Base-by-base conservation (phyloP, 2,797 vertebrate genomes). In the Aselliscus stoliczkanus region DNA sequence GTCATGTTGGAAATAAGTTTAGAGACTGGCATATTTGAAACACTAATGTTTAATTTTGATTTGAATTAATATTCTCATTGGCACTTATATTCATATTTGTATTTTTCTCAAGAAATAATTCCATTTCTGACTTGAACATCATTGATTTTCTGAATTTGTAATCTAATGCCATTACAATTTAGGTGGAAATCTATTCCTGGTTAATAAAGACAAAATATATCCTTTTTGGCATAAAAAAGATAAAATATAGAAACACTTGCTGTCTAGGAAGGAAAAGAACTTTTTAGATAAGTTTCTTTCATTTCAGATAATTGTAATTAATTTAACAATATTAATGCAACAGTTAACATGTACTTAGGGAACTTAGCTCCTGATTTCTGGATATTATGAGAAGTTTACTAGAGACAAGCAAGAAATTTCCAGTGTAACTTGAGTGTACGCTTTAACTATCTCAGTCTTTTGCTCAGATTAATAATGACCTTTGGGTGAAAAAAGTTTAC, bases 91-190 rank as follows among this genome's bases (percentile, higher is more conserved):
- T 79, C 25, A 34, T 15, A 34, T 82, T 60, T 93, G 5, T 67
- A 62, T 67, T 50, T 50, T 84, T 92, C 52, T 87, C 44, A 80
- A 42, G 60, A 97, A 79, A 80, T 83, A 69, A 62, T 29, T 65
- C 7, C 42, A 31, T 84, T 70, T 88, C 56, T 85, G 58, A 64
- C 52, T 80, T 3, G 9, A 21, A 20, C 4, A 8, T n/a, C 10
- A 67, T 42, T 95, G 31, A 25, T 76, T 42, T 88, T 93, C 70
- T 96, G 47, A 83, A 73, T 94, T 29, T 90, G 2, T 88, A 8
- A 47, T 31, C 76, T 31, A 83, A 88, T 86, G 0, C 62, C 17
- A 37, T 34, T 62, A 2, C 72, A 80, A 70, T 88, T 65, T 91
- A 7, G 44, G 12, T 4, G 88, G 52, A 56, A 96, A 81, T 95